These are phyloP conservation scores for Lepisosteus osseus DNA, from an alignment of 2,113 vertebrate species.

Conservation along the genomic window DNA sequence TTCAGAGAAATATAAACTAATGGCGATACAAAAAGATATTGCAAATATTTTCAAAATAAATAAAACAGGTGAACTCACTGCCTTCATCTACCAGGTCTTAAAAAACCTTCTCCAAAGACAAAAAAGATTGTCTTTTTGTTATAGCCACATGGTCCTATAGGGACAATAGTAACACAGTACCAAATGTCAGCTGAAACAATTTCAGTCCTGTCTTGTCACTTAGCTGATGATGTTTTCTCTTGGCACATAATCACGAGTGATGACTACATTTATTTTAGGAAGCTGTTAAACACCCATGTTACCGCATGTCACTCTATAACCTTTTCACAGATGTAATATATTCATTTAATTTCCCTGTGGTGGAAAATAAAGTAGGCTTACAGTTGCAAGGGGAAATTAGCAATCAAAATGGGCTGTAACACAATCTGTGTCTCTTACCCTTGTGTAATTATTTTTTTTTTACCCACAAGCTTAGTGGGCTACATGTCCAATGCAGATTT, in stretches of 20 bases:
- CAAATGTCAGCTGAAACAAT: neutral
- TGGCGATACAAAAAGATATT: too few relatives aligned
- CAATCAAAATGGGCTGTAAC: conserved; percentile 6
- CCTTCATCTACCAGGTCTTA: too few relatives aligned
- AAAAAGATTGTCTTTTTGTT: neutral
- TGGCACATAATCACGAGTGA: conserved; percentile 5
- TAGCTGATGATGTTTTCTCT: neutral
- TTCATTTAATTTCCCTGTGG: conserved; percentile 7
- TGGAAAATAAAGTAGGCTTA: conserved; percentile 21
- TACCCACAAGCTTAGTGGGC: neutral
- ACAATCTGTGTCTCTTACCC: conserved; percentile 12
- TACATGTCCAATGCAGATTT: conserved; percentile 7
- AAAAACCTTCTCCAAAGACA: too few relatives aligned
- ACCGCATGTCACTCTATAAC: conserved; percentile 2
- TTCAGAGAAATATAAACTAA: too few relatives aligned
- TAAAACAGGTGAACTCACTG: too few relatives aligned
- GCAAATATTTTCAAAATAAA: too few relatives aligned
- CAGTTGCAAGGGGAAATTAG: conserved; percentile 14
- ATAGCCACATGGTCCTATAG: neutral
- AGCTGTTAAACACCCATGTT: conserved; percentile 12
- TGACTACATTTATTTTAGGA: conserved; percentile 17
- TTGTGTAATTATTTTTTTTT: neutral
- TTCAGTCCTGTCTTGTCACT: neutral
- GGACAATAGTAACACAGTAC: neutral
- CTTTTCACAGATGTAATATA: conserved; percentile 11